Percentiles rank a stretch among this genome's conserved stretches.
Conservation (phyloP, 2,888 invertebrate species). For the Vanessa cardui region DNA sequence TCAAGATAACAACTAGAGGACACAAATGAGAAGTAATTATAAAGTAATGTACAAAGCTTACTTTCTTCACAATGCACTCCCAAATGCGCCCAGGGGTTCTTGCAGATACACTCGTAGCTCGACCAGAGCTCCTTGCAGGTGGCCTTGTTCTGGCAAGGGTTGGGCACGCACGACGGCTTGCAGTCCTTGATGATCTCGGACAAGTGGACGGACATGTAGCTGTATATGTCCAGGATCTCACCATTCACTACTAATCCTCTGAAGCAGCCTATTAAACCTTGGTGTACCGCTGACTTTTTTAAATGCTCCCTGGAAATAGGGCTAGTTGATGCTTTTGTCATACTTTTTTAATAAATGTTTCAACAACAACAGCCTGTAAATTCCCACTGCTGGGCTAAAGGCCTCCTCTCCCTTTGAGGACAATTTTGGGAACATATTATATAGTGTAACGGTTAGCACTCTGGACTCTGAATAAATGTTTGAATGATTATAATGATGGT, state of each 20-base stretch:
- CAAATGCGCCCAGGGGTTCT: slow-evolving; percentile 95
- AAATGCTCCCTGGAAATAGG: slow-evolving; percentile 86
- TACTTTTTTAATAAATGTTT: too few species aligned
- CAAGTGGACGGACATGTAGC: slow-evolving; percentile 95
- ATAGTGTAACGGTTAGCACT: too few species aligned
- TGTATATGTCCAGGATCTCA: slow-evolving; percentile 94
- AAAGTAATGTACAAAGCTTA: slow-evolving; percentile 71
- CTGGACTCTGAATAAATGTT: too few species aligned
- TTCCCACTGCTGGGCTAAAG: too few species aligned
- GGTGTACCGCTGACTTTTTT: slow-evolving; percentile 91
- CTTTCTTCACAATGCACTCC: slow-evolving; percentile 95
- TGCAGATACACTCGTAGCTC: slow-evolving; percentile 95
- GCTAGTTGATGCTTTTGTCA: too few species aligned
- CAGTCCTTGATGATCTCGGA: slow-evolving; percentile 97
- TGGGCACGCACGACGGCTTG: slow-evolving; percentile 96
- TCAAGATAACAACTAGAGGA: neutral
- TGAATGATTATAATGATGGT: too few species aligned
- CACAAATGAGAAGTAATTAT: neutral
- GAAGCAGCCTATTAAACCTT: slow-evolving; percentile 96
- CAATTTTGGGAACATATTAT: too few species aligned
- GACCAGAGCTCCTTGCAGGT: slow-evolving; percentile 96
- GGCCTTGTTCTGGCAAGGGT: slow-evolving; percentile 96
- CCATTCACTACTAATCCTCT: slow-evolving; percentile 96
- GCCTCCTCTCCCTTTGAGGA: too few species aligned
- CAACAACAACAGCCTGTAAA: too few species aligned